Base-by-base conservation (phyloP, 1,140 invertebrate species). In the Macrobrachium rosenbergii region DNA sequence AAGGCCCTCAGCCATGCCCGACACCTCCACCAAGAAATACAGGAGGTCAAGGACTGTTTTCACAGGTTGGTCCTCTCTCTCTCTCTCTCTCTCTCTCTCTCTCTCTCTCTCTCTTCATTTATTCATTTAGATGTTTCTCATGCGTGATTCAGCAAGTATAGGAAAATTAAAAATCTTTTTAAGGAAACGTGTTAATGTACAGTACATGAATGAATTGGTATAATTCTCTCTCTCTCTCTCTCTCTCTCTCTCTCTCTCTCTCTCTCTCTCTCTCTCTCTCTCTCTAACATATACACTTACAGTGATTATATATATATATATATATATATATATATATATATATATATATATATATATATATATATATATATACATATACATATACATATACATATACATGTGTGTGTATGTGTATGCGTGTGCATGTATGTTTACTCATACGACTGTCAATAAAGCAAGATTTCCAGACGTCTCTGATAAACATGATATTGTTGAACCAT, bases 11-110 rank as follows among this genome's bases (percentile, higher is more conserved):
- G 78, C 84, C 52, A 23, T 87, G 67, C 84, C 84, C 0, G 84
- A 87, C 69, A 87, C 84, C 17, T 87, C 84, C 19, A 81, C 84
- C 67, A 87, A 87, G 84, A 87, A 87, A 28, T 87, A 78, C n/a
- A 63, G 84, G 16, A 21, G 84, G 17, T 87, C 84, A 2, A 60
- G 84, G 0, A 87, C 84, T 7, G 84, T 87, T 2, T 87, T 87
- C 78, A 87, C 84, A 11, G 84, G 84, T 87, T 17, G 63, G 52
- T 8, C 7, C 72, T 75, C 72, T 75, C 72, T 75, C 72, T 75
- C 72, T 75, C 72, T 75, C 72, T 75, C 72, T 75, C 72, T 75
- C 72, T 75, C 72, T 75, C 72, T 75, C 72, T 75, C 72, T 75
- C 72, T 75, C 72, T 75, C 72, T 75, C 72, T 75, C 72, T 75